A percentile compares a stretch with the other conserved stretches of the same genome.
These are phyloP conservation scores for Agonopterix subpropinquella DNA, from an alignment of 2,888 invertebrate species.

Conservation along the genomic window DNA sequence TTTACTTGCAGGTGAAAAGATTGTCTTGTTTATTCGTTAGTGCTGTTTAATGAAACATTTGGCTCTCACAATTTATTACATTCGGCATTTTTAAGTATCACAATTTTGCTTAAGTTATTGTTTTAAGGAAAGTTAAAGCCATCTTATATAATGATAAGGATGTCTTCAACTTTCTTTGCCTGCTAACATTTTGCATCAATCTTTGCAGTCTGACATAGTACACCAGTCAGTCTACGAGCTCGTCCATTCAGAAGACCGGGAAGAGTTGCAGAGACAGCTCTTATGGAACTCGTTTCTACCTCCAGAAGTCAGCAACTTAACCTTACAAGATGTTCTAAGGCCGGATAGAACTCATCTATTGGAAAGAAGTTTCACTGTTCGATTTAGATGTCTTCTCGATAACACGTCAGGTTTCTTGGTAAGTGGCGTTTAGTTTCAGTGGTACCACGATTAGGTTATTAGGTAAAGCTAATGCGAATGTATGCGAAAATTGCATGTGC, in stretches of 20 bases:
- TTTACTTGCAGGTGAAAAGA: slow-evolving; percentile 29
- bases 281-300: slow-evolving; percentile 96
- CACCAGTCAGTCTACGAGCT: slow-evolving; percentile 99
- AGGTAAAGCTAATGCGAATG: not conserved
- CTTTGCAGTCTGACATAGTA: slow-evolving; percentile 97
- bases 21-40: slow-evolving; percentile 38
- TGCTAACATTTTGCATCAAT: too few species aligned
- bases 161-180: too few species aligned
- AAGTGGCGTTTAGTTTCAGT: slow-evolving; percentile 41
- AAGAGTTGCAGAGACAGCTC: slow-evolving; percentile 95
- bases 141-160: too few species aligned
- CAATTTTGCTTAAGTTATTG: too few species aligned
- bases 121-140: too few species aligned
- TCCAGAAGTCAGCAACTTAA: slow-evolving; percentile 81
- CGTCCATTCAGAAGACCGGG: slow-evolving; percentile 98
- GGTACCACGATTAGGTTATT: not conserved
- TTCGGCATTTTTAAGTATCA: too few species aligned
- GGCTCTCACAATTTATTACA: too few species aligned
- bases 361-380: slow-evolving; percentile 97
- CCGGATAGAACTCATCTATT: slow-evolving; percentile 92
- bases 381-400: slow-evolving; percentile 98
- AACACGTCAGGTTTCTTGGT: slow-evolving; percentile 99
- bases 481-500: not conserved
- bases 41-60: not conserved
- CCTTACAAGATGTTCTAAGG: slow-evolving; percentile 91